Conservation (phyloP, 2,888 invertebrate genomes). For the Himalopsyche tibetana region DNA sequence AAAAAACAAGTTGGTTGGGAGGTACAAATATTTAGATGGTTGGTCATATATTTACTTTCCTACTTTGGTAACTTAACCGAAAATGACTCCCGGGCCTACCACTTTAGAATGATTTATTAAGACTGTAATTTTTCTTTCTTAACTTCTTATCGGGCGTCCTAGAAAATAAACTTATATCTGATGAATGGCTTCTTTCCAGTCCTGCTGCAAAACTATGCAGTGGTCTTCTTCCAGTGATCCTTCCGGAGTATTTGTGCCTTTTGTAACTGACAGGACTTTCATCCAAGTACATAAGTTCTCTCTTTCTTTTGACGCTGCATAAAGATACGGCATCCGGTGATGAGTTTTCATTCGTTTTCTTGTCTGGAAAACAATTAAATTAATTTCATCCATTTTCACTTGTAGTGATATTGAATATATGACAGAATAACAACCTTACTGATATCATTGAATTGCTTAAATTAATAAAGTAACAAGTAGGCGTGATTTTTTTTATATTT, state of each 20-base stretch:
- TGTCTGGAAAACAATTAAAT: background rate
- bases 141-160: background rate
- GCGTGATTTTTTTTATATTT: too few species aligned
- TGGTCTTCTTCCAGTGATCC: conserved; percentile 73
- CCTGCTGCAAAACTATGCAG: conserved; percentile 67
- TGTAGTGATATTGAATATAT: too few species aligned
- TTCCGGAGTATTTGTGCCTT: conserved; percentile 70
- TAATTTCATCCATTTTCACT: too few species aligned
- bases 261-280: conserved; percentile 72
- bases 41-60: too few species aligned
- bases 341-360: background rate
- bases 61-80: background rate
- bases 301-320: conserved; percentile 49
- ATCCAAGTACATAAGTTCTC: conserved; percentile 69
- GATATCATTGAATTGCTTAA: too few species aligned
- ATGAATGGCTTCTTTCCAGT: conserved; percentile 55
- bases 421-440: too few species aligned
- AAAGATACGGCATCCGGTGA: background rate
- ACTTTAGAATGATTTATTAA: conserved; percentile 43
- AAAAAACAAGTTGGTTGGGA: too few species aligned
- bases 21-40: too few species aligned
- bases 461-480: too few species aligned
- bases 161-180: conserved; percentile 37
- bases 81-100: too few species aligned
- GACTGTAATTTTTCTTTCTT: background rate